Evolutionary conservation across 2,797 vertebrate species (phyloP), one percentile per base, ranked within the genome.

Genomic region (Nasua narica): DNA sequence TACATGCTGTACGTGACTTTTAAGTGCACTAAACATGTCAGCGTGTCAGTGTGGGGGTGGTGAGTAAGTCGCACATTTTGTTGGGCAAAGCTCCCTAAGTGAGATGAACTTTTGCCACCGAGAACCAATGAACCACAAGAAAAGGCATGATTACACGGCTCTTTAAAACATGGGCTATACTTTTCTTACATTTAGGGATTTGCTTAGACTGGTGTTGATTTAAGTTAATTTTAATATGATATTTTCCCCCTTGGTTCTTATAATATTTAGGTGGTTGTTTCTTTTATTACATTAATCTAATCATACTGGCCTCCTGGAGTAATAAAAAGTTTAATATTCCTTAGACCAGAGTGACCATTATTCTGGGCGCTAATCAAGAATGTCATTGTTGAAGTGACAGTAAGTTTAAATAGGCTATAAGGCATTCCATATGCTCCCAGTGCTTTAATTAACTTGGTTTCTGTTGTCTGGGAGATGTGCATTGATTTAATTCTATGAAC

Each of bases 201-300:
- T 84, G 32, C n/a, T 70, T 27, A 82, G 37, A 35, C 4, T 91
- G 78, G 1, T 50, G 14, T n/a, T 77, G 65, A 79, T 69, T 95
- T 96, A 48, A 54, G 91, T 78, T 85, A 27, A 78, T 35, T 89
- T 88, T 52, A 87, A 54, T n/a, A n/a, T 58, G 19, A 14, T 6
- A 7, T 25, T 76, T 76, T 8, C 54, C 27, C 15, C 19, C 5
- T 76, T 70, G 19, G 14, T 25, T 95, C 46, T 86, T 14, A 12
- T 2, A 29, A 27, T 79, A 79, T 94, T 97, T 76, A 60, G 56
- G 43, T 90, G 19, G 23, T 52, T 54, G 18, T 65, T 95, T 58
- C 58, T 90, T 37, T 10, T 11, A 32, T 76, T 58, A 46, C 0
- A 0, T 72, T 81, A 72, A 91, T 3, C 11, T 21, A 77, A 23